Evolutionary conservation across 2,113 vertebrate genomes (phyloP).

Genomic region (Gasterosteus aculeatus): DNA sequence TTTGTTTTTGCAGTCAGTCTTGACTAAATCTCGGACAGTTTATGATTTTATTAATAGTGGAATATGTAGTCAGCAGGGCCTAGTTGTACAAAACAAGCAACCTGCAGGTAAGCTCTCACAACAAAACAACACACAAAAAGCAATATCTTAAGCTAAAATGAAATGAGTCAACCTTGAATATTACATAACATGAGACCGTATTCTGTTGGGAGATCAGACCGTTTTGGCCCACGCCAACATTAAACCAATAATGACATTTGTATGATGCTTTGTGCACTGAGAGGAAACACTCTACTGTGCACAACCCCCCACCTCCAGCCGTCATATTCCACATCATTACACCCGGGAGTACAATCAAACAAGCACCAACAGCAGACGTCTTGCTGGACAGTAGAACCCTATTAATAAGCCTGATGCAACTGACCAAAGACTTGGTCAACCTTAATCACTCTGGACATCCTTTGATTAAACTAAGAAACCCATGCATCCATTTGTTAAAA

Average conservation of each 20-base stretch:
- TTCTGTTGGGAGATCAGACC: background rate
- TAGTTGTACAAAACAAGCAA: too few species aligned
- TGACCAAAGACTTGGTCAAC: background rate
- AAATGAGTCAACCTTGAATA: background rate
- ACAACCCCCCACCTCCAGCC: background rate
- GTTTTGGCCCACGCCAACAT: slow-evolving; percentile 5
- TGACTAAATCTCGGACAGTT: too few species aligned
- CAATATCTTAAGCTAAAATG: background rate
- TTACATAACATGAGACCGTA: background rate
- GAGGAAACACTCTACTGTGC: slow-evolving; percentile 1
- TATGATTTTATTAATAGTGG: too few species aligned
- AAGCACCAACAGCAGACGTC: background rate
- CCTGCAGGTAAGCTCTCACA: too few species aligned
- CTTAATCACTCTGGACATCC: background rate
- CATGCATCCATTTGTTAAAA: background rate
- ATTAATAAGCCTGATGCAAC: slow-evolving; percentile 7
- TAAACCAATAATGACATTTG: slow-evolving; percentile 8
- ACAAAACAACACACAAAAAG: too few species aligned
- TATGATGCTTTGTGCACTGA: background rate
- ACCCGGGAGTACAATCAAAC: background rate
- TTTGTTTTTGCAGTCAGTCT: too few species aligned
- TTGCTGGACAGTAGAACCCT: slow-evolving; percentile 1
- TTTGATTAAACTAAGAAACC: background rate
- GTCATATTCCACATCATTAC: background rate
- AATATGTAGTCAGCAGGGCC: too few species aligned